phyloP scores from a whole-genome alignment of 92 coral and sea anemone species.

The Desmophyllum pertusum region DNA sequence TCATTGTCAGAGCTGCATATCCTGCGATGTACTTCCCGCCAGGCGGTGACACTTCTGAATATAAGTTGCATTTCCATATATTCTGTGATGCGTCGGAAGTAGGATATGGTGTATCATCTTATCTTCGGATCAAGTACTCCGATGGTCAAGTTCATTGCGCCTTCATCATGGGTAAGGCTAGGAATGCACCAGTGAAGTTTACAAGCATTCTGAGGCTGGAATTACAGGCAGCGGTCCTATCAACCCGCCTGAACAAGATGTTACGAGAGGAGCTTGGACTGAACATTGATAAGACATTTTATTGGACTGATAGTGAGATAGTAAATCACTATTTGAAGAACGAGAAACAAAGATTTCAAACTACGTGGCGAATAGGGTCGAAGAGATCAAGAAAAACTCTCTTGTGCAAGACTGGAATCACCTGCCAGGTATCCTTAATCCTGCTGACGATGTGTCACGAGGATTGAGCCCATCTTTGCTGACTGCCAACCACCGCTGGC shows the following conservation, averaged over 20 bases:
- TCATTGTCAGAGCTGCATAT: slow-evolving; percentile 51
- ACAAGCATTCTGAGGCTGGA: slow-evolving; percentile 36
- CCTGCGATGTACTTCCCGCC: slow-evolving; percentile 62
- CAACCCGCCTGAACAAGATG: slow-evolving; percentile 45
- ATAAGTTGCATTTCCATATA: slow-evolving; percentile 18
- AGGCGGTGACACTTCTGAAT: slow-evolving; percentile 9
- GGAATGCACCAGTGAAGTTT: slow-evolving; percentile 49
- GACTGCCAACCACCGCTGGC: background rate
- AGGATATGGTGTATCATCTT: background rate
- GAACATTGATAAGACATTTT: slow-evolving; percentile 3
- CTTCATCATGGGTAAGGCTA: slow-evolving; percentile 59
- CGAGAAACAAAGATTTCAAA: slow-evolving; percentile 38
- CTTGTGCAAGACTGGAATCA: slow-evolving; percentile 42
- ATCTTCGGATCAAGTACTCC: slow-evolving; percentile 38
- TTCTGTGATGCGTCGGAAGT: background rate
- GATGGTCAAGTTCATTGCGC: slow-evolving; percentile 43
- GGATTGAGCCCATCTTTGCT: background rate
- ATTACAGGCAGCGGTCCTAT: slow-evolving; percentile 62
- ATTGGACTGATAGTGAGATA: slow-evolving; percentile 30
- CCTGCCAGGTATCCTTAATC: slow-evolving; percentile 34
- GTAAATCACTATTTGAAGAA: slow-evolving; percentile 52
- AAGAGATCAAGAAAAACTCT: slow-evolving; percentile 54
- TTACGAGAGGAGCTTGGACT: slow-evolving; percentile 41
- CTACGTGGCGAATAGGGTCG: slow-evolving; percentile 58
- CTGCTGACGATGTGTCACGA: background rate